Conservation (phyloP, 2,113 vertebrate genomes). For the Grallaria varia region DNA sequence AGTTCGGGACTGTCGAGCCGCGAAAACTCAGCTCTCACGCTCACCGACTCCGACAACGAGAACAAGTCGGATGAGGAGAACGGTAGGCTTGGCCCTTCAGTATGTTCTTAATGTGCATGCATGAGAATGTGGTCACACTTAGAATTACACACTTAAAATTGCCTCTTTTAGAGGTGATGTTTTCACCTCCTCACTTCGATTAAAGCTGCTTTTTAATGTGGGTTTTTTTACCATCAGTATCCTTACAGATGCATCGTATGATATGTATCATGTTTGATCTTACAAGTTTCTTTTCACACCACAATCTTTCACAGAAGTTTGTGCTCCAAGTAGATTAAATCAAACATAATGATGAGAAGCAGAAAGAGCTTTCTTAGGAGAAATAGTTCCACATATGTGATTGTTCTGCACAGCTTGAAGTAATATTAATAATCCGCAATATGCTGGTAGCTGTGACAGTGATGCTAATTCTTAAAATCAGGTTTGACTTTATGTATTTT, state of each 20-base stretch:
- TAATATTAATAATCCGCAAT: not conserved
- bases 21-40: constrained; percentile 90
- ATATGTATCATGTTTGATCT: not conserved
- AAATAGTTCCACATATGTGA: not conserved
- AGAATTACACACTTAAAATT: not conserved
- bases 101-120: not conserved
- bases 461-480: not conserved
- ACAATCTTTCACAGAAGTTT: constrained; percentile 36
- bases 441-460: not conserved
- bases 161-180: not conserved
- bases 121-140: not conserved
- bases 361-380: constrained; percentile 30
- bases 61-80: constrained; percentile 92
- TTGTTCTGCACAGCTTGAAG: constrained; percentile 12
- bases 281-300: constrained; percentile 39
- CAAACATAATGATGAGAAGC: constrained; percentile 49
- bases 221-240: not conserved
- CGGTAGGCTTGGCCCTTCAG: constrained; percentile 76
- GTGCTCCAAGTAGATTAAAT: constrained; percentile 11
- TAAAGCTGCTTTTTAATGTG: not conserved
- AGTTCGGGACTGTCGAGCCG: constrained; percentile 91
- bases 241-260: not conserved
- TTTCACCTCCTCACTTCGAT: not conserved
- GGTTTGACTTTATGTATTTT: not conserved
- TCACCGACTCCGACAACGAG: constrained; percentile 93